These are phyloP conservation scores for Cossypha polioptera DNA, from an alignment of 2,797 vertebrate species.

Conservation along the genomic window DNA sequence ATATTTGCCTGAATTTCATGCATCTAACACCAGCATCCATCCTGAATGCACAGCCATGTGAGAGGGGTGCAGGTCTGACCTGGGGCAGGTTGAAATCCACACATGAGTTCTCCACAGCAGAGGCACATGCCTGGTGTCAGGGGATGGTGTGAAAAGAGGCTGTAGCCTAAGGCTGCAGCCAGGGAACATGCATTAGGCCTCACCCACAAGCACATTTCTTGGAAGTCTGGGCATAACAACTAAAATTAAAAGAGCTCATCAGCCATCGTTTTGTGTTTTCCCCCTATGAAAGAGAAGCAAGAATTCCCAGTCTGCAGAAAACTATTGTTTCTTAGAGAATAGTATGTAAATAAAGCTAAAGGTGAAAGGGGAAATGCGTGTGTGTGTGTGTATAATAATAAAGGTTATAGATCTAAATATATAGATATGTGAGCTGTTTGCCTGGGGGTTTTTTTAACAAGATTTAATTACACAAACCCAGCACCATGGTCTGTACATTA, in stretches of 20 bases:
- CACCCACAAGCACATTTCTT: neutral
- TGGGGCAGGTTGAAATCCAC: neutral
- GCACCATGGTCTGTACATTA: neutral
- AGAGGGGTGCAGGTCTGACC: neutral
- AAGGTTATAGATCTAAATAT: neutral
- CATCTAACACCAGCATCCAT: neutral
- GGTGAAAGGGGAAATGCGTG: neutral
- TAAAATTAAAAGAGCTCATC: neutral
- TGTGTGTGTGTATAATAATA: neutral
- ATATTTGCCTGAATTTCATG: neutral
- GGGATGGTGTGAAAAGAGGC: neutral
- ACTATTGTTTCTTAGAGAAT: neutral
- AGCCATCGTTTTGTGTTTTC: neutral
- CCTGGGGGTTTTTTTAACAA: neutral
- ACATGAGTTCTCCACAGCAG: fast-evolving
- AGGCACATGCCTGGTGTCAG: neutral
- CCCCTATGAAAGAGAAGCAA: neutral
- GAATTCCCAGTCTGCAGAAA: neutral
- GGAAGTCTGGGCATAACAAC: neutral
- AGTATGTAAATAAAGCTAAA: neutral
- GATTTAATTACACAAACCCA: neutral
- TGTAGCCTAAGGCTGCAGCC: neutral
- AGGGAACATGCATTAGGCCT: neutral
- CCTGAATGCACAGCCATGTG: neutral
- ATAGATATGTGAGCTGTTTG: neutral